Conservation (phyloP, 2,113 vertebrate species). For the Tetrao urogallus region DNA sequence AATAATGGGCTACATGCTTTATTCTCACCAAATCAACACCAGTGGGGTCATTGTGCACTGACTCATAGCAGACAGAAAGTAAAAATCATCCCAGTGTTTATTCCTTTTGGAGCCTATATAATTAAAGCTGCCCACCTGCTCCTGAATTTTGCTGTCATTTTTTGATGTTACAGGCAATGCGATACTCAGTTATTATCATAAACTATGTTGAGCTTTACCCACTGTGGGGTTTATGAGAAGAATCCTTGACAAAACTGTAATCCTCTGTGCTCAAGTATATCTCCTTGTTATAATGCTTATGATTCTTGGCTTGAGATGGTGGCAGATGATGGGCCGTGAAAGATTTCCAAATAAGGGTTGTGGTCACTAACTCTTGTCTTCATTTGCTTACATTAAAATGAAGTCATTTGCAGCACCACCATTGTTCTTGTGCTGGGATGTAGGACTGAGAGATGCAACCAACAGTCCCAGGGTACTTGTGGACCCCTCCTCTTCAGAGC, state of each 20-base stretch:
- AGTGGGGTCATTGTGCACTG: constrained; percentile 42
- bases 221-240: constrained; percentile 55
- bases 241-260: constrained; percentile 68
- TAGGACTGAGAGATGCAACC: neutral
- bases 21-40: constrained; percentile 9
- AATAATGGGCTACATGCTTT: neutral
- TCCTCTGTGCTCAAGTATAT: constrained; percentile 62
- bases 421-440: neutral
- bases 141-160: constrained; percentile 69
- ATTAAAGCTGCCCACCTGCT: constrained; percentile 73
- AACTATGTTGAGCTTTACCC: constrained; percentile 66
- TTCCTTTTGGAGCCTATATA: constrained; percentile 64
- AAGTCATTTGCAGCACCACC: neutral
- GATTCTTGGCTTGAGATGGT: constrained; percentile 64
- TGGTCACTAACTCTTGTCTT: constrained; percentile 8
- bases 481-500: neutral
- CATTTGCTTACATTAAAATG: neutral
- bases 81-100: constrained; percentile 57
- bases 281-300: constrained; percentile 70
- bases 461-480: fast-evolving
- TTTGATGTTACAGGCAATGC: constrained; percentile 56
- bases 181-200: constrained; percentile 66
- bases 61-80: constrained; percentile 60
- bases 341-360: constrained; percentile 47
- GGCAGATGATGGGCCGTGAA: constrained; percentile 40